Evolutionary conservation across 2,888 invertebrate genomes (phyloP).

Genomic region (Catonia carolina): DNA sequence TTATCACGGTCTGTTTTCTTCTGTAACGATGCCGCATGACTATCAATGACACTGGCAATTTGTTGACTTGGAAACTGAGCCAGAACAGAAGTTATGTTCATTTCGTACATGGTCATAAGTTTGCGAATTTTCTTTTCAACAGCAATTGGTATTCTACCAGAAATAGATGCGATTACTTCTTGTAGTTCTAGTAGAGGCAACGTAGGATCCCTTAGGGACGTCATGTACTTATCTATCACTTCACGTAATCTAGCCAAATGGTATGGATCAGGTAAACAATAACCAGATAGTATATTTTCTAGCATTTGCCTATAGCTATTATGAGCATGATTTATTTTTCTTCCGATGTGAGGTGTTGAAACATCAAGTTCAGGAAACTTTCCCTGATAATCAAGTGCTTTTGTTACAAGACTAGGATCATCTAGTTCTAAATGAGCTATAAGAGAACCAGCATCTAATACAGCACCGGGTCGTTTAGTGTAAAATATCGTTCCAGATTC

Average conservation of each 20-base stretch:
- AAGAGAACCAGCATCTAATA: conserved; percentile 80
- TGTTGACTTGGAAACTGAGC: conserved; percentile 97
- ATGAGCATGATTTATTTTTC: conserved; percentile 87
- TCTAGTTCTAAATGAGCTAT: conserved; percentile 83
- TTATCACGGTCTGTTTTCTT: conserved; percentile 87
- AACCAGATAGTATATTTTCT: conserved; percentile 84
- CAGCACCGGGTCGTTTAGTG: conserved; percentile 82
- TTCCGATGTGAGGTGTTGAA: conserved; percentile 55
- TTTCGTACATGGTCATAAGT: conserved; percentile 85
- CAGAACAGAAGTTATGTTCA: conserved; percentile 93
- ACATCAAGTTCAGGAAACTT: conserved; percentile 67
- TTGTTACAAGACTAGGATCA: conserved; percentile 81
- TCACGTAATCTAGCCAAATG: conserved; percentile 74
- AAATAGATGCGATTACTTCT: conserved; percentile 95
- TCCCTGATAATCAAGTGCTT: conserved; percentile 74
- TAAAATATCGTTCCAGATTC: conserved; percentile 86
- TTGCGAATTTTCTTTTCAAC: conserved; percentile 94
- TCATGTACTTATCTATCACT: conserved; percentile 88
- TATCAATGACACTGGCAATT: conserved; percentile 75
- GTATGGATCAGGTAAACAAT: conserved; percentile 81
- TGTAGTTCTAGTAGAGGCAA: conserved; percentile 91
- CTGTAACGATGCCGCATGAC: conserved; percentile 86
- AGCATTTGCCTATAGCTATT: conserved; percentile 64
- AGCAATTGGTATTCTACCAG: conserved; percentile 84
- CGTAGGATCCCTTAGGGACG: conserved; percentile 83